These are phyloP conservation scores for Lochmaea crataegi DNA, from an alignment of 2,888 invertebrate genomes.

Conservation along the genomic window DNA sequence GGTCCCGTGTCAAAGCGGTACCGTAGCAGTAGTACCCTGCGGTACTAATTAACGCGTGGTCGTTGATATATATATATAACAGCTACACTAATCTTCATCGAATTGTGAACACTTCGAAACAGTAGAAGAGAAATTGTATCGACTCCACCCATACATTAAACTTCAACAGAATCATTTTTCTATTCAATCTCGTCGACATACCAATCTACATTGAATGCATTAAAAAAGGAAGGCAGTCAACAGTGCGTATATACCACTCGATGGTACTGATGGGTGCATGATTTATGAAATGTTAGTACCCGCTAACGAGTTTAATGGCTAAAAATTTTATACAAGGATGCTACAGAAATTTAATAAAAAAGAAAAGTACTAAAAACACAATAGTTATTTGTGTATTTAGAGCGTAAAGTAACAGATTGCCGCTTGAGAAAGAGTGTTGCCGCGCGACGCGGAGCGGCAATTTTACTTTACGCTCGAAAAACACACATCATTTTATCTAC, in stretches of 20 bases:
- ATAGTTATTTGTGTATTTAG: too few relatives aligned
- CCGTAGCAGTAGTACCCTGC: slow-evolving; percentile 10
- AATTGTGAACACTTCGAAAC: slow-evolving; percentile 22
- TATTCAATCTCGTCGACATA: slow-evolving; percentile 33
- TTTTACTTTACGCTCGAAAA: too few relatives aligned
- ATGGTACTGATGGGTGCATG: slow-evolving; percentile 27
- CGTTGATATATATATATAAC: slow-evolving; percentile 43
- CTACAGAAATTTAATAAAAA: too few relatives aligned
- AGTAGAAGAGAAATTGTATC: slow-evolving; percentile 25
- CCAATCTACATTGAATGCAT: slow-evolving; percentile 33
- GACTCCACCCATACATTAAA: slow-evolving; percentile 31
- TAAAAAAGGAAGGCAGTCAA: slow-evolving; percentile 5
- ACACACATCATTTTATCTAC: too few relatives aligned
- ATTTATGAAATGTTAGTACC: slow-evolving; percentile 28
- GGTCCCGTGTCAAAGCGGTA: neutral
- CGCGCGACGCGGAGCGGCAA: too few relatives aligned
- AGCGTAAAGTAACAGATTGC: too few relatives aligned
- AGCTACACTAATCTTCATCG: slow-evolving; percentile 35
- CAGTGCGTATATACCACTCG: slow-evolving; percentile 15
- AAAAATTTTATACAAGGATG: neutral
- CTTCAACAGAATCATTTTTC: slow-evolving; percentile 18
- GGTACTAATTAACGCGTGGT: slow-evolving; percentile 42
- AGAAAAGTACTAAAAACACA: too few relatives aligned
- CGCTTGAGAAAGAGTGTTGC: too few relatives aligned
- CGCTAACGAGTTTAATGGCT: slow-evolving; percentile 12